These are phyloP conservation scores for Drosophila hydei DNA, from an alignment of 1,140 invertebrate species.

Conservation along the genomic window DNA sequence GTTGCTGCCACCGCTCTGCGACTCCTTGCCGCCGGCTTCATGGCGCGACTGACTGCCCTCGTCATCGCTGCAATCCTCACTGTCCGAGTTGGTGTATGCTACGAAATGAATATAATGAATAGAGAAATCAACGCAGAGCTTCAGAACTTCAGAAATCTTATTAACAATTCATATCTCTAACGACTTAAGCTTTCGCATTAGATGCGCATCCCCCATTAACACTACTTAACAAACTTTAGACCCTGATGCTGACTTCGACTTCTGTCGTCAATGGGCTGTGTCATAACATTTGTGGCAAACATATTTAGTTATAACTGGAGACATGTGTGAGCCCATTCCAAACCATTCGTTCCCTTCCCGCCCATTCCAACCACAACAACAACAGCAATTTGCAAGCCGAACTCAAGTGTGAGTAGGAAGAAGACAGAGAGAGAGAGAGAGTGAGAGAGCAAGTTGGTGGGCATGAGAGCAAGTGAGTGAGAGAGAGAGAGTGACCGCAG, in stretches of 20 bases:
- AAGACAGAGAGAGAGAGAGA: slow-evolving; percentile 4
- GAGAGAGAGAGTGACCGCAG: not conserved
- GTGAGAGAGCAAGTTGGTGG: not conserved
- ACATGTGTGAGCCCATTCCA: slow-evolving; percentile 58
- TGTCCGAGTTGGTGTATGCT: slow-evolving; percentile 80
- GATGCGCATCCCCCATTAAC: slow-evolving; percentile 31
- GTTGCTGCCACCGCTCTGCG: slow-evolving; percentile 47
- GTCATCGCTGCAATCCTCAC: slow-evolving; percentile 82
- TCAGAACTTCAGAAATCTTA: not conserved
- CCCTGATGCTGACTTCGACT: slow-evolving; percentile 33
- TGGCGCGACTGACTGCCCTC: slow-evolving; percentile 59
- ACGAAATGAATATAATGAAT: slow-evolving; percentile 7
- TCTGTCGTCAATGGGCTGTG: slow-evolving; percentile 72
- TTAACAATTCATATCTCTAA: not conserved
- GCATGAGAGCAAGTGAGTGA: too few relatives aligned
- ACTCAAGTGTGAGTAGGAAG: slow-evolving; percentile 48
- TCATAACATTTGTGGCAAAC: slow-evolving; percentile 74
- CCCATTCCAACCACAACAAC: slow-evolving; percentile 7
- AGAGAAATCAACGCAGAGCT: too few relatives aligned
- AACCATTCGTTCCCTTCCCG: too few relatives aligned
- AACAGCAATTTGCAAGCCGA: slow-evolving; percentile 40
- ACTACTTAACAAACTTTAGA: slow-evolving; percentile 43
- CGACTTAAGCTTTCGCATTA: slow-evolving; percentile 6
- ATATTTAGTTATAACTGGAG: slow-evolving; percentile 78
- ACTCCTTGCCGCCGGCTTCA: slow-evolving; percentile 65